phyloP scores from a whole-genome alignment of 2,113 vertebrate species.

The Psilopogon haemacephalus region DNA sequence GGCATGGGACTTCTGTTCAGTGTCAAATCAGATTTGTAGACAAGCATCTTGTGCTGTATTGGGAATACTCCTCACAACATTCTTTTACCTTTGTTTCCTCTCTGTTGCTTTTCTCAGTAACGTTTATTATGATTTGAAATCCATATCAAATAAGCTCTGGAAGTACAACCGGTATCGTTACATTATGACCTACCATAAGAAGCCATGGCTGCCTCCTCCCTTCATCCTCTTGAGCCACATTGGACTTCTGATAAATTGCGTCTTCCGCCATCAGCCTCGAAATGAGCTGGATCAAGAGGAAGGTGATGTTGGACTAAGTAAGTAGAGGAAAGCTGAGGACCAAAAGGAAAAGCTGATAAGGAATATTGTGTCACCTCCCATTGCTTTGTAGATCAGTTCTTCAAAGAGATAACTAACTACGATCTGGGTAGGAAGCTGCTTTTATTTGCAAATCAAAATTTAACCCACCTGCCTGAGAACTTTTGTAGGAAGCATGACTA shows the following conservation, averaged over 20 bases:
- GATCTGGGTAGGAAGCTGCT: background rate
- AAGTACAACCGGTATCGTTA: conserved; percentile 96
- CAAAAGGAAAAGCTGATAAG: background rate
- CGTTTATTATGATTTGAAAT: conserved; percentile 90
- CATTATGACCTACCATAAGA: conserved; percentile 93
- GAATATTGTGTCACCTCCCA: background rate
- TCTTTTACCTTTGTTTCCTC: background rate
- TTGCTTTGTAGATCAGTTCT: background rate
- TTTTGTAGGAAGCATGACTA: background rate
- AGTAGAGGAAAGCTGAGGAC: conserved; percentile 58
- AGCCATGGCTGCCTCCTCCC: conserved; percentile 93
- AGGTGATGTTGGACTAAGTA: conserved; percentile 86
- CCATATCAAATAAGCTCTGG: conserved; percentile 91
- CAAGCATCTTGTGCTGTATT: background rate
- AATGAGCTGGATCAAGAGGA: conserved; percentile 78
- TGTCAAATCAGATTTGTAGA: background rate
- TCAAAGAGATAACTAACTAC: too few relatives aligned
- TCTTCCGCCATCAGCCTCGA: conserved; percentile 72
- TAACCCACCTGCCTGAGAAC: background rate
- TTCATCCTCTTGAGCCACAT: conserved; percentile 88
- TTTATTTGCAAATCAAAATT: background rate
- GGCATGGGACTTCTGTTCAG: background rate
- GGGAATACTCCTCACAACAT: background rate
- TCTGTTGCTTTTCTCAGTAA: conserved; percentile 77
- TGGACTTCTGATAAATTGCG: conserved; percentile 71